Base-by-base conservation (phyloP, 2,888 invertebrate species). In the Sinotaia quadrata region DNA sequence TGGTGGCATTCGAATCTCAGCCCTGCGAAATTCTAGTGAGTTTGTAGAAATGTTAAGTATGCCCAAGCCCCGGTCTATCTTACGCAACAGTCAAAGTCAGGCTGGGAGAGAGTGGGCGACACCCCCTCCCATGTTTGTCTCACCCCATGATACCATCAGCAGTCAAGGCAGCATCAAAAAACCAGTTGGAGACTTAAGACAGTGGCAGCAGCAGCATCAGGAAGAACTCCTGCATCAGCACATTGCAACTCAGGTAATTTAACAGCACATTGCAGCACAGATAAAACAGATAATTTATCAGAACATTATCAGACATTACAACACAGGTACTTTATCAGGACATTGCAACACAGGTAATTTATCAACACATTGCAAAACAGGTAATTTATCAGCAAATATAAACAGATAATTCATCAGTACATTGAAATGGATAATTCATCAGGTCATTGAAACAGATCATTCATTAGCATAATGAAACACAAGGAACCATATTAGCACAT, bases 121-220 rank as follows among this genome's bases (percentile, higher is more conserved):
- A 8, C 44, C 63, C 7, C n/a, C 65, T 2, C 54, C 54, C 8
- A 8, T 47, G 47, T 47, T 47, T 47, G 47, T 7, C 0, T 21
- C 54, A 15, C 65, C 41, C 12, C 56, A 54, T 24, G 56, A 65
- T 41, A 44, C 54, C 2, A 41, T 65, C 56, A 54, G 56, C 36
- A 37, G 54, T 15, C 59, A 51, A 34, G 60, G 52, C 37, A 60
- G 49, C 34, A 41, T 56, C 41, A 72, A 75, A 34, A 68, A 67
- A 8, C 47, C 65, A 12, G 67, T 69, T n/a, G 75, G 68, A 7
- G 80, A 81, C 65, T 68, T 84, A 47, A 76, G 81, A 2, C 78
- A 78, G 33, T 85, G 85, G 85, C 84, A 85, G 70, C 81, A 81
- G 66, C 75, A 75, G 37, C 84, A 84, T 52, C 78, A 78, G 56